Evolutionary conservation across 2,797 vertebrate genomes (phyloP).

Genomic region (Pelochelys cantorii): DNA sequence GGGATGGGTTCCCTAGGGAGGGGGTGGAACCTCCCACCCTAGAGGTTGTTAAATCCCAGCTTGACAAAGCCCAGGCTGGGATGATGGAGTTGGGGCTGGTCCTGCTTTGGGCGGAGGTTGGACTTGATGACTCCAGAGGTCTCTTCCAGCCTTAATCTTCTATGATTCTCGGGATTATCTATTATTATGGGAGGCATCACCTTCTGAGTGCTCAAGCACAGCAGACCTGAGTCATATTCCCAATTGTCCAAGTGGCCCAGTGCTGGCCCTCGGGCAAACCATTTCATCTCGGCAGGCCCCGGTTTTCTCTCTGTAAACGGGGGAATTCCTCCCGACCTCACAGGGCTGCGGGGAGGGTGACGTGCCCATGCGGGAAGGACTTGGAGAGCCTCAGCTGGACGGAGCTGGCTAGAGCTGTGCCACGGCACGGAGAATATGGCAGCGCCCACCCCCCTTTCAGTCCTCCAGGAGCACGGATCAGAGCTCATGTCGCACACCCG

Average conservation of each 20-base stretch:
- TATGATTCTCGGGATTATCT: too few species aligned
- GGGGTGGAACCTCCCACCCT: too few species aligned
- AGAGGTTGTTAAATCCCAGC: too few species aligned
- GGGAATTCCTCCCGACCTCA: background rate
- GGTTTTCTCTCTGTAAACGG: background rate
- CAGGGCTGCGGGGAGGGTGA: background rate
- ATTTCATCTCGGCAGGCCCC: background rate
- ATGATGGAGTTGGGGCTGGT: too few species aligned
- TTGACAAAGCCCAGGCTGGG: too few species aligned
- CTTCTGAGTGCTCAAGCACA: background rate
- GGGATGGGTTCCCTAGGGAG: too few species aligned
- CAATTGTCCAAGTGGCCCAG: background rate
- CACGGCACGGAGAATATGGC: background rate
- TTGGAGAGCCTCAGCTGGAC: background rate
- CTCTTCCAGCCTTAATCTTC: too few species aligned
- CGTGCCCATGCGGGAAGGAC: background rate
- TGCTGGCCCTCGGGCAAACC: background rate
- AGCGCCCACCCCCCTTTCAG: background rate
- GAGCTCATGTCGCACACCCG: too few species aligned
- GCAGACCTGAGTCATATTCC: background rate
- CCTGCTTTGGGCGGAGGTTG: too few species aligned
- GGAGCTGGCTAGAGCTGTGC: background rate
- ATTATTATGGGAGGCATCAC: background rate
- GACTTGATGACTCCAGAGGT: too few species aligned
- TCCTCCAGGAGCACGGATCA: background rate